A percentile compares a stretch with the other conserved stretches of the same genome.
phyloP scores from a whole-genome alignment of 2,888 invertebrate species.

The Synergus umbraculus region DNA sequence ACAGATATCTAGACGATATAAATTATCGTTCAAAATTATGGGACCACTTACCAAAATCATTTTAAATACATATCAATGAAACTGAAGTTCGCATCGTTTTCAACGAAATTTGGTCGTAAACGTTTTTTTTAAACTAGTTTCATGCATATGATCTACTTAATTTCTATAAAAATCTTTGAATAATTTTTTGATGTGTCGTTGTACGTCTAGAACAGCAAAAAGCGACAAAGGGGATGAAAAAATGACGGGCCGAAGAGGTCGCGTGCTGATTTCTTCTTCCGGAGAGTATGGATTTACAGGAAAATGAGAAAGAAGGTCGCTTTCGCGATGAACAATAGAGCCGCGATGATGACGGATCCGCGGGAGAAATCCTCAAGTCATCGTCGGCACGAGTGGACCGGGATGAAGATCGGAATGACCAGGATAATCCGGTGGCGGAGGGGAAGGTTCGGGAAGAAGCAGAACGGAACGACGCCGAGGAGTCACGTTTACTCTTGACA shows the following conservation, averaged over 20 bases:
- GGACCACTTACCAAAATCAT: not conserved
- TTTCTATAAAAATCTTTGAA: not conserved
- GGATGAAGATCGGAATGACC: not conserved
- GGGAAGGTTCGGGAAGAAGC: slow-evolving; percentile 44
- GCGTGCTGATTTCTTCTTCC: slow-evolving; percentile 18
- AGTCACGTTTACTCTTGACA: slow-evolving; percentile 50
- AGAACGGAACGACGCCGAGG: slow-evolving; percentile 45
- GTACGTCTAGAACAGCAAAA: not conserved
- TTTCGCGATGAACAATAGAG: slow-evolving; percentile 35
- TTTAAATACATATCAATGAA: not conserved
- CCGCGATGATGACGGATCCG: slow-evolving; percentile 41
- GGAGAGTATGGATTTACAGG: not conserved
- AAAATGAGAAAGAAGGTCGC: slow-evolving; percentile 43
- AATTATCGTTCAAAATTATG: slow-evolving; percentile 1
- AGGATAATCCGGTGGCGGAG: not conserved
- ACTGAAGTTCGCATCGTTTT: too few relatives aligned
- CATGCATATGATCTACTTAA: not conserved
- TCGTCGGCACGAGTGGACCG: slow-evolving; percentile 37
- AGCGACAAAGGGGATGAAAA: not conserved
- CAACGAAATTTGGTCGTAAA: too few relatives aligned
- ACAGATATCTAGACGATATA: not conserved
- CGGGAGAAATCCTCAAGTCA: slow-evolving; percentile 51
- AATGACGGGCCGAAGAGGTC: not conserved
- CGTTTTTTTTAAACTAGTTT: too few relatives aligned
- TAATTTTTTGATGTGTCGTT: not conserved